Evolutionary conservation across 2,888 invertebrate species (phyloP).

Genomic region (Hirtodrosophila confusa): DNA sequence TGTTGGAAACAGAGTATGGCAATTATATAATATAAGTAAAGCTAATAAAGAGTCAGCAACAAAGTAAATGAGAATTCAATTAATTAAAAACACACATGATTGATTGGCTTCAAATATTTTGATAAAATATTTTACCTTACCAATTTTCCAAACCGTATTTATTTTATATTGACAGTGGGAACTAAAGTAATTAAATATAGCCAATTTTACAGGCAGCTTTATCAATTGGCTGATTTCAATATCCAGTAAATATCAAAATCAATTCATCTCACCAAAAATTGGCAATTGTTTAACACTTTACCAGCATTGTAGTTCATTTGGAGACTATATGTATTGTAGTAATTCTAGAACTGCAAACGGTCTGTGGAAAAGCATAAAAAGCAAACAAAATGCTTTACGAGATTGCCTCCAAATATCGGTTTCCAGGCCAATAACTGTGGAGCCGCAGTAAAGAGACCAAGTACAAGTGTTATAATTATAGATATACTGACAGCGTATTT

Average conservation of each 20-base stretch:
- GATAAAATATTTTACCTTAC: too few species aligned
- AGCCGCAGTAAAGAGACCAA: constrained; percentile 2
- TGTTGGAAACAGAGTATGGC: too few species aligned
- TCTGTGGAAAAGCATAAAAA: constrained; percentile 7
- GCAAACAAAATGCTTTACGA: constrained; percentile 15
- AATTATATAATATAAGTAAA: too few species aligned
- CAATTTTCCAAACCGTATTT: too few species aligned
- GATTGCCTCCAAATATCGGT: constrained; percentile 20
- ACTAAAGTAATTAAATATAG: too few species aligned
- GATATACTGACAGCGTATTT: constrained; percentile 20
- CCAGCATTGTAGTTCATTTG: constrained; percentile 14
- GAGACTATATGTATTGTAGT: background rate
- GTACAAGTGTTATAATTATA: constrained; percentile 2
- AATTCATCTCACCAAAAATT: constrained; percentile 14
- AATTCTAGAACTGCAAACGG: constrained; percentile 17
- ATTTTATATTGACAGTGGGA: too few species aligned
- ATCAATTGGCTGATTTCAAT: constrained; percentile 1
- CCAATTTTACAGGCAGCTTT: background rate
- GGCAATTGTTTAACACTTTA: constrained; percentile 25
- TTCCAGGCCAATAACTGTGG: constrained; percentile 42
- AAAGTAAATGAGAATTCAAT: too few species aligned
- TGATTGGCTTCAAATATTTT: too few species aligned
- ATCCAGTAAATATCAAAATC: constrained; percentile 22
- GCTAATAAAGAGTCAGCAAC: background rate
- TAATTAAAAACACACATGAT: too few species aligned